Evolutionary conservation across 2,113 vertebrate species (phyloP).

Genomic region (Plotosus lineatus): DNA sequence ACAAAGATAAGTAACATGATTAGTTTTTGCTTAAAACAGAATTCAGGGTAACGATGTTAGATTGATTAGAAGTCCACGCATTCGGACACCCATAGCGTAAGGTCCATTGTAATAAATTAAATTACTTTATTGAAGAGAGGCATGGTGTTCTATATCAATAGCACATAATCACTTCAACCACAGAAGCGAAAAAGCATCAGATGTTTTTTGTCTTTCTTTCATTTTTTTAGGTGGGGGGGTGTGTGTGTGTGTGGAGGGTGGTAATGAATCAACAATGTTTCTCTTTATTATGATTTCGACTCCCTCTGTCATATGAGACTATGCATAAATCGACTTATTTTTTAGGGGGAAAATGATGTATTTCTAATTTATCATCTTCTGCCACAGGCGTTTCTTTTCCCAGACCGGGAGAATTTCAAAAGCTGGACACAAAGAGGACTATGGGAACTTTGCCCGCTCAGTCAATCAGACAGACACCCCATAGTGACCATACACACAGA

Average conservation of each 20-base stretch:
- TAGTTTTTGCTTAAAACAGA: background rate
- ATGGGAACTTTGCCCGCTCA: slow-evolving; percentile 79
- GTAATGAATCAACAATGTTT: slow-evolving; percentile 63
- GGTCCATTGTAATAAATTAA: slow-evolving; percentile 41
- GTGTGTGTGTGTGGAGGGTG: too few species aligned
- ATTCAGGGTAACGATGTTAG: slow-evolving; percentile 10
- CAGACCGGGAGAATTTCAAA: slow-evolving; percentile 77
- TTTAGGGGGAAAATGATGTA: slow-evolving; percentile 66
- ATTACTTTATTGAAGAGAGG: slow-evolving; percentile 14
- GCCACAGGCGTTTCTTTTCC: slow-evolving; percentile 73
- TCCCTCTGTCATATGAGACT: slow-evolving; percentile 65
- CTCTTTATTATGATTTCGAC: slow-evolving; percentile 60
- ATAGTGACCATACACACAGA: slow-evolving; percentile 71
- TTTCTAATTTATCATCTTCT: slow-evolving; percentile 79
- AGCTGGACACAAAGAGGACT: slow-evolving; percentile 76
- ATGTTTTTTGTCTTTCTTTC: slow-evolving; percentile 70
- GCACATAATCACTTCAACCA: slow-evolving; percentile 40
- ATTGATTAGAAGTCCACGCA: slow-evolving; percentile 13
- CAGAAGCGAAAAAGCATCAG: slow-evolving; percentile 41
- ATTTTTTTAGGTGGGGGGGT: too few species aligned
- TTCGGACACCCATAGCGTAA: slow-evolving; percentile 34
- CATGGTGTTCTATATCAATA: slow-evolving; percentile 41
- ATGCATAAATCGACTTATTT: slow-evolving; percentile 65
- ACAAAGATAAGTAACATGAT: background rate
- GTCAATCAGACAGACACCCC: slow-evolving; percentile 80